Conservation (phyloP, 2,888 invertebrate genomes). For the Xestia rhomboidea region DNA sequence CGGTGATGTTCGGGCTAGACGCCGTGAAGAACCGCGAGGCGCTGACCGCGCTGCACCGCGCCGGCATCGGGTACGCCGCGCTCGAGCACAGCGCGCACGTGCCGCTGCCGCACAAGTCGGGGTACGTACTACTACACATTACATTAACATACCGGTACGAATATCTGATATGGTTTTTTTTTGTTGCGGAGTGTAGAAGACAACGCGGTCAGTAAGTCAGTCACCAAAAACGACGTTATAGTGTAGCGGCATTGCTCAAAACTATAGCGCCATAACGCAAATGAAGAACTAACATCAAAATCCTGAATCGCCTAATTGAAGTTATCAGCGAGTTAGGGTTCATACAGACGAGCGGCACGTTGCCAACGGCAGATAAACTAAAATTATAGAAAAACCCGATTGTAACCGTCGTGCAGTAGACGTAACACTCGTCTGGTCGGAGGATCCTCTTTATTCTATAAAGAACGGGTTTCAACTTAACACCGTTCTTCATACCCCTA, state of each 20-base stretch:
- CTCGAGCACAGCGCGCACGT: conserved; percentile 64
- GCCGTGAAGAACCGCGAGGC: conserved; percentile 99
- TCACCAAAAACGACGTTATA: no score
- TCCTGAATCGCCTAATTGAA: background rate
- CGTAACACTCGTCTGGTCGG: background rate
- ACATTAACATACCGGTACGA: no score
- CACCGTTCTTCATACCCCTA: background rate
- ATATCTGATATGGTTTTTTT: no score
- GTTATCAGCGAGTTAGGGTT: background rate
- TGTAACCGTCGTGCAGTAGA: background rate
- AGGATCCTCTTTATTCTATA: background rate
- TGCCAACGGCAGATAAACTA: no score
- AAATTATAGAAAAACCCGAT: background rate
- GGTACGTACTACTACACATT: no score
- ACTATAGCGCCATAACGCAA: no score
- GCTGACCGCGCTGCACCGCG: conserved; percentile 98
- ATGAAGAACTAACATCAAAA: no score
- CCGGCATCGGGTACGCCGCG: conserved; percentile 96
- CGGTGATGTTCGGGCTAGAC: conserved; percentile 98
- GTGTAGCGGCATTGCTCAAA: no score
- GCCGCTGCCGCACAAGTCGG: conserved; percentile 93
- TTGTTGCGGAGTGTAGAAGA: no score
- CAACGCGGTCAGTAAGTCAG: no score
- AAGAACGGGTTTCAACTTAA: background rate
- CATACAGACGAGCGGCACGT: no score